Evolutionary conservation across 2,113 vertebrate species (phyloP), one percentile per base, ranked within the genome.

Genomic region (Chaenocephalus aceratus): DNA sequence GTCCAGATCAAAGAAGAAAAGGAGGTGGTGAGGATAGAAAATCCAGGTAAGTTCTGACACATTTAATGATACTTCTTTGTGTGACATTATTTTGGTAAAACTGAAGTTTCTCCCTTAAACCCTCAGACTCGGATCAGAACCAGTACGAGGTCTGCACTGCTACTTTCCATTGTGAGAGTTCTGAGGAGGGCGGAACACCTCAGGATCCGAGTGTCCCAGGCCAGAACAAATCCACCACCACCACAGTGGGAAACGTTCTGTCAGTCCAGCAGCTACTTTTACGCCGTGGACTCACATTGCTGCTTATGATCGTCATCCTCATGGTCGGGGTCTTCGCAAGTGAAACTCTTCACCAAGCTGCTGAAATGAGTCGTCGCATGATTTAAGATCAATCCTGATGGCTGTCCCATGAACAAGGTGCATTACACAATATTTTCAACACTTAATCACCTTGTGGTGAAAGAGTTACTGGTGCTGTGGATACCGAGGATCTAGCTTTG

Each of bases 221-320:
- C 34, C 82, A 76, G 56, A 36, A 23, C 14, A 67, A 46, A 61
- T 13, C 69, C 23, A 26, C 65, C 1, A 81, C 58, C 14, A 77
- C 64, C 9, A 88, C 63, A 3, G 90, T 92, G 73, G 94, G 87
- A 10, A 59, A 70, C 1, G 70, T 92, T n/a, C 86, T 95, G 71
- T 86, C 93, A 3, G 9, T 79, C 64, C 83, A 14, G 6, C 94
- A 96, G 80, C 91, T 96, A 69, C 57, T 94, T 6, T n/a, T 95
- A 34, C 83, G 93, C 0, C 92, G 95, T 10, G 91, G 93, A 10
- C 79, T 94, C 30, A 10, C 75, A 0, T 16, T 92, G 68, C 45
- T 96, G 34, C 0, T 87, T n/a, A 93, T 94, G 91, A 0, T 94
- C 7, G 1, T 86, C 56, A 86, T 94, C 62, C 86, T 95, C 0